Evolutionary conservation across 2,113 vertebrate species (phyloP), one percentile per base, ranked within the genome.

Genomic region (Seriola quinqueradiata): DNA sequence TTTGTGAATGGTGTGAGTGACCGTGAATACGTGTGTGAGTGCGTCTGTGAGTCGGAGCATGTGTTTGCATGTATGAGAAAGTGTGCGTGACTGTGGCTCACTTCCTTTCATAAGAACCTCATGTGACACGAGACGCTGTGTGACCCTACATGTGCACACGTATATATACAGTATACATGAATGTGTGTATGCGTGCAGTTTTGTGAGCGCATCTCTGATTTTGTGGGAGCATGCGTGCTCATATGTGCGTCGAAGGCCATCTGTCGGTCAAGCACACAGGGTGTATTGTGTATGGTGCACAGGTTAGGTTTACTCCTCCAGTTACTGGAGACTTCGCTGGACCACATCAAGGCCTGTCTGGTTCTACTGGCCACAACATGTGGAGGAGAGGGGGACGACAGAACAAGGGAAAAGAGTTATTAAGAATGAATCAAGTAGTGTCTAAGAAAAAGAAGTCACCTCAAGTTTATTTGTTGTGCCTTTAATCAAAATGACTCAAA

Each of bases 1-100:
- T 90, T 34, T 81, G 81, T 75, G 73, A 84, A 32, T 2, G 1
- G 23, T 57, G 81, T 46, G 77, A 86, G 84, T 87, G 87, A 82
- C 87, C 69, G 71, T 89, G 84, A 84, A 81, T 82, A 75, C 38
- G 14, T 70, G 77, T 75, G 60, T 54, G 70, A 73, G 72, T 44
- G 71, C 16, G 58, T 61, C 75, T 89, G 42, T 59, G 79, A 71
- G 83, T 36, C 44, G 12, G 82, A 63, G 83, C 87, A 78, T 91
- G 91, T 79, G 85, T 84, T 80, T 82, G 90, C 84, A 90, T 91
- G 89, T 85, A 85, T 82, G 73, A 90, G 86, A 70, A 68, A 42
- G 70, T 36, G 60, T 84, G 82, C 81, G 75, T 88, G 88, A 91
- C 89, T 90, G 50, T 68, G 73, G 19, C 55, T 44, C 58, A 38